A percentile compares a stretch with the other conserved stretches of the same genome.
Conservation (phyloP, 2,113 vertebrate species). For the Camelus dromedarius region DNA sequence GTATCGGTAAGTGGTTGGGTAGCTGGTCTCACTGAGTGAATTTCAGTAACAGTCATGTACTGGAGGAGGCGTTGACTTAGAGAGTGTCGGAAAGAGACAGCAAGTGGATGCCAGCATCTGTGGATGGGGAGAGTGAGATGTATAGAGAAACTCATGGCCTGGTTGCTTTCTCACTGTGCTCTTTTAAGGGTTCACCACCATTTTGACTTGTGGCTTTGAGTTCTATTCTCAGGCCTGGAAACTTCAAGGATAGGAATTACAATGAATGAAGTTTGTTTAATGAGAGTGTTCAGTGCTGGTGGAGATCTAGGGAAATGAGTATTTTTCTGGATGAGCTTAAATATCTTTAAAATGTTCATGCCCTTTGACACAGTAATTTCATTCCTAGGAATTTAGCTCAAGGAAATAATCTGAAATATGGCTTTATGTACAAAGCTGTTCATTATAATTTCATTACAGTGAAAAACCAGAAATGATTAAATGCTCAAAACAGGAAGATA, state of each 20-base stretch:
- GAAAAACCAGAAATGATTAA: constrained; percentile 48
- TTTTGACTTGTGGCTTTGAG: background rate
- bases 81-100: background rate
- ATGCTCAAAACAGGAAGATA: background rate
- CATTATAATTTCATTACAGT: constrained; percentile 37
- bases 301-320: background rate
- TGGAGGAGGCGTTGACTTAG: background rate
- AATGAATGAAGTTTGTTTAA: background rate
- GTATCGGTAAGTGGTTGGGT: background rate
- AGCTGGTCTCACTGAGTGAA: background rate
- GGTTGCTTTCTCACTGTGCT: background rate
- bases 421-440: constrained; percentile 8
- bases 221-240: background rate
- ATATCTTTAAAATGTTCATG: constrained; percentile 5
- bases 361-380: constrained; percentile 25
- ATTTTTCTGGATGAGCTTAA: background rate
- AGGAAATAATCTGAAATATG: constrained; percentile 27
- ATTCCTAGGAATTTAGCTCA: constrained; percentile 45
- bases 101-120: background rate
- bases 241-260: background rate
- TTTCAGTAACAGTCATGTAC: background rate
- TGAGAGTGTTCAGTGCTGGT: background rate
- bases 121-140: background rate
- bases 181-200: background rate
- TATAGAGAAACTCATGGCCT: rapidly evolving